phyloP scores from a whole-genome alignment of 2,797 vertebrate genomes.

The Enteromius fasciolatus region DNA sequence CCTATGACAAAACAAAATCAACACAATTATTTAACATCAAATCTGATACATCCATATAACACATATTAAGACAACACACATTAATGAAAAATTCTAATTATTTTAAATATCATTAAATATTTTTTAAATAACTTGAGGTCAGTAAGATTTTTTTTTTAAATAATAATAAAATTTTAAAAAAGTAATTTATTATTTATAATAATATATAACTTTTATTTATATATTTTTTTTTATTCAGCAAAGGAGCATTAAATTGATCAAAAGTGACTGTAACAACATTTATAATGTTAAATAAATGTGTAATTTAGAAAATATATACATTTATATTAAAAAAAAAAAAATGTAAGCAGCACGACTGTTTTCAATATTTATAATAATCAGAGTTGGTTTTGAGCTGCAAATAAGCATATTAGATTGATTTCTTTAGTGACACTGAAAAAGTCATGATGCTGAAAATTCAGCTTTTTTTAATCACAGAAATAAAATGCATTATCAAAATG shows the following conservation, averaged over 20 bases:
- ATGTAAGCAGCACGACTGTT: not conserved
- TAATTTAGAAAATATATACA: not conserved
- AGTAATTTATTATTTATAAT: no score
- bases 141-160: not conserved
- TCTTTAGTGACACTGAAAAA: not conserved
- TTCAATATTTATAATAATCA: not conserved
- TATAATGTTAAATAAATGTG: not conserved
- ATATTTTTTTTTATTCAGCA: not conserved
- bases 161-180: no score
- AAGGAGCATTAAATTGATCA: not conserved
- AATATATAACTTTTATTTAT: not conserved
- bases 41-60: not conserved
- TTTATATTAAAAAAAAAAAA: not conserved
- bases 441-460: not conserved
- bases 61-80: not conserved
- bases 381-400: not conserved
- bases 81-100: not conserved
- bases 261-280: not conserved
- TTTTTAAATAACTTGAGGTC: no score
- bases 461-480: not conserved
- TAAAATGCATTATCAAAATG: not conserved
- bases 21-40: not conserved
- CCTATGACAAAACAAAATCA: constrained; percentile 71
- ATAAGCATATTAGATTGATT: not conserved
- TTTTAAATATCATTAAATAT: not conserved